These are phyloP conservation scores for Sebastes minor DNA, from an alignment of 2,797 vertebrate genomes.

Conservation along the genomic window DNA sequence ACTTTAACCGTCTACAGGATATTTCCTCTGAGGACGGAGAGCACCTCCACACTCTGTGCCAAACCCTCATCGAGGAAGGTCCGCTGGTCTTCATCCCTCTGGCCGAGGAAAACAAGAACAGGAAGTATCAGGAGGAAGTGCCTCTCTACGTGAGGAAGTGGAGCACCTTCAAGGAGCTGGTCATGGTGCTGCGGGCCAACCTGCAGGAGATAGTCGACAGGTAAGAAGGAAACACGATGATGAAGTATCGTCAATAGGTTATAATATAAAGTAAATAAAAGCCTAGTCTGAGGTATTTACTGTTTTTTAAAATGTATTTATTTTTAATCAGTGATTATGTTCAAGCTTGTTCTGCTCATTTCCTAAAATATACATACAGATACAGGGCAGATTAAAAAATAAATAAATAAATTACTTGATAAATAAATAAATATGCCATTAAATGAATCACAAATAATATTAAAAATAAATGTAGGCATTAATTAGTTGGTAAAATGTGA, in stretches of 20 bases:
- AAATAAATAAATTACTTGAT: no score
- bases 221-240: slow-evolving; percentile 68
- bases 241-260: neutral
- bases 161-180: slow-evolving; percentile 92
- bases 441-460: no score
- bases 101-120: slow-evolving; percentile 88
- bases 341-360: neutral
- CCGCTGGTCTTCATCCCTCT: slow-evolving; percentile 92
- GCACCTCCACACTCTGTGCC: slow-evolving; percentile 89
- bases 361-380: neutral
- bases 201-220: slow-evolving; percentile 95
- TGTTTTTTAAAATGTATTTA: neutral
- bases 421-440: no score
- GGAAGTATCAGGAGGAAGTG: slow-evolving; percentile 92
- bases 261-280: neutral
- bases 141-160: slow-evolving; percentile 91
- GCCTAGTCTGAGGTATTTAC: neutral
- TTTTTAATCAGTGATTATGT: neutral
- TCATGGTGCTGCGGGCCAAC: slow-evolving; percentile 90
- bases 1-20: slow-evolving; percentile 80
- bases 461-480: no score
- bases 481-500: no score
- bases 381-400: neutral
- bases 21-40: slow-evolving; percentile 96
- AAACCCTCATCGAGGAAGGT: slow-evolving; percentile 90